A percentile compares a stretch with the other conserved stretches of the same genome.
Evolutionary conservation across 2,113 vertebrate species (phyloP).

Genomic region (Saiga tatarica): DNA sequence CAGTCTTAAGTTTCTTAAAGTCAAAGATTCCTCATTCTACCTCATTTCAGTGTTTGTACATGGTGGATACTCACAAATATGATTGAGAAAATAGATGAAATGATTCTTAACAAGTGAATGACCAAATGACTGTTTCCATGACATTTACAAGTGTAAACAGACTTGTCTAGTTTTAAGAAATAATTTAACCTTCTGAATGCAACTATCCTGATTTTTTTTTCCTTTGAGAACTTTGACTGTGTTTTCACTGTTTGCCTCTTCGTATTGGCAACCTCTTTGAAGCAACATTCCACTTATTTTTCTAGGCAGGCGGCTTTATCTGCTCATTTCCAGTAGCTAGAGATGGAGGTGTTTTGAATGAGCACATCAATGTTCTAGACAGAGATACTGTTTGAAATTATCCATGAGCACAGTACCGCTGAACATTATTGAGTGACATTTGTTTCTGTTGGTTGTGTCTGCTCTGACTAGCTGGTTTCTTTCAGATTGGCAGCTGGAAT

Average conservation of each 20-base stretch:
- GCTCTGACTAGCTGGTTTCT: constrained; percentile 91
- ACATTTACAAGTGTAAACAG: not conserved
- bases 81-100: not conserved
- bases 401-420: constrained; percentile 86
- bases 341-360: constrained; percentile 87
- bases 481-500: constrained; percentile 92
- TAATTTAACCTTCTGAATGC: not conserved
- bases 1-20: not conserved
- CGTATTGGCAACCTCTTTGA: constrained; percentile 78
- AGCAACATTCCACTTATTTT: constrained; percentile 80
- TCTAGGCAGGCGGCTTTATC: constrained; percentile 81
- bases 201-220: not conserved
- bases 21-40: not conserved
- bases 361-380: constrained; percentile 85
- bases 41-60: not conserved
- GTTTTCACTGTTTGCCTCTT: constrained; percentile 58
- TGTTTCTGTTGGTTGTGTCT: constrained; percentile 92
- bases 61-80: not conserved
- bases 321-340: constrained; percentile 84
- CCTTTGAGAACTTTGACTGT: constrained; percentile 38
- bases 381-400: constrained; percentile 91
- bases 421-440: constrained; percentile 91
- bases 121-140: not conserved
- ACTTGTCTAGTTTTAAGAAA: not conserved
- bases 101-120: not conserved